Percentiles rank a stretch among this genome's conserved stretches.
Conservation (phyloP, 2,113 vertebrate species). For the Cebus imitator region DNA sequence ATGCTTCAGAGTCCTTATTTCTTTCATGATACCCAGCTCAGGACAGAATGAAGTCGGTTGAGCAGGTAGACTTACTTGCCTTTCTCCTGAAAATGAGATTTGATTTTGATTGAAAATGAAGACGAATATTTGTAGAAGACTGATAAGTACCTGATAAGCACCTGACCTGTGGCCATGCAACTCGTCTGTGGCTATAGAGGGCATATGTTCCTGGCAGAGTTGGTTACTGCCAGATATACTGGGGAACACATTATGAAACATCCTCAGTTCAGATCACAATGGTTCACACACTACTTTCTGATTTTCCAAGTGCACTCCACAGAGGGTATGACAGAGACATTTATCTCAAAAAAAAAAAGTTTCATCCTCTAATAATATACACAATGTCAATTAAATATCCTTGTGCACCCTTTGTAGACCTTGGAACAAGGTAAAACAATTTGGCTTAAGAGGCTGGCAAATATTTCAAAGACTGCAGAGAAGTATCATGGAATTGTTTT, state of each 20-base stretch:
- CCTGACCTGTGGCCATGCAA: fast-evolving
- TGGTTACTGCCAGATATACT: neutral
- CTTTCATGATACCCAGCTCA: neutral
- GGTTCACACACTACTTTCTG: neutral
- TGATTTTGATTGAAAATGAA: neutral
- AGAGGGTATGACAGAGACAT: neutral
- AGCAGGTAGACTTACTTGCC: neutral
- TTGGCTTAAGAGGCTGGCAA: neutral
- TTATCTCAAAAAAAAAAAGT: neutral
- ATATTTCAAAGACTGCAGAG: neutral
- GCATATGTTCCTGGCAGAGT: neutral
- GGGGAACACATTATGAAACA: neutral
- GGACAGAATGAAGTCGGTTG: neutral
- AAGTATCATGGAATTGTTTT: neutral
- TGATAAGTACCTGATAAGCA: neutral
- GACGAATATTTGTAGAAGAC: neutral
- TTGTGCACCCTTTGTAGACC: neutral
- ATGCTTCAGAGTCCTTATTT: neutral
- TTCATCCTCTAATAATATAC: neutral
- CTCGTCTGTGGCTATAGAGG: fast-evolving
- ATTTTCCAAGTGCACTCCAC: neutral
- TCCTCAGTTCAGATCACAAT: neutral
- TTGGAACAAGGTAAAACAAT: neutral
- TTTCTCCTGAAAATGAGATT: neutral
- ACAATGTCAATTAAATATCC: neutral